phyloP scores from a whole-genome alignment of 2,113 vertebrate species.

The Psittacula cyanocephala region DNA sequence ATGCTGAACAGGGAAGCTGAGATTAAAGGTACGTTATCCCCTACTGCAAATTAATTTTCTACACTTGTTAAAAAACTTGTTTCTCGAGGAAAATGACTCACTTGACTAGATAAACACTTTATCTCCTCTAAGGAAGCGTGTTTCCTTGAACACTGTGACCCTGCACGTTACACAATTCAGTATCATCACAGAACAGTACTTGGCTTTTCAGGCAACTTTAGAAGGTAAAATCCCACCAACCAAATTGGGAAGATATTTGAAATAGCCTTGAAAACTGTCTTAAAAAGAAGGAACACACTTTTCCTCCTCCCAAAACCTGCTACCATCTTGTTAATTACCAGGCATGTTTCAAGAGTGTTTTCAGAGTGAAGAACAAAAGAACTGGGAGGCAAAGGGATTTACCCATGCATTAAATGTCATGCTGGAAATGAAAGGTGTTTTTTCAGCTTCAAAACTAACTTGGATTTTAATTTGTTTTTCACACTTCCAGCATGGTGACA shows the following conservation, averaged over 20 bases:
- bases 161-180: background rate
- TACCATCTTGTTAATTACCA: background rate
- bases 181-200: conserved; percentile 44
- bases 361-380: background rate
- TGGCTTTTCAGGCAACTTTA: background rate
- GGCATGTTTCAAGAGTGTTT: background rate
- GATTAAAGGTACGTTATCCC: conserved; percentile 58
- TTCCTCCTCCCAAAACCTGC: background rate
- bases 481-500: background rate
- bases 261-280: background rate
- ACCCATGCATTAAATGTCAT: background rate
- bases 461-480: background rate
- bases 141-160: conserved; percentile 9
- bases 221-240: conserved; percentile 1
- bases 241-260: background rate
- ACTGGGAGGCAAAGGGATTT: background rate
- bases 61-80: conserved; percentile 60
- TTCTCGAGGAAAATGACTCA: conserved; percentile 49
- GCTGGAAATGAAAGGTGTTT: background rate
- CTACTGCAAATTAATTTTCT: conserved; percentile 71
- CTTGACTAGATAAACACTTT: conserved; percentile 50
- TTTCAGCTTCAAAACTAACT: background rate
- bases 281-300: background rate
- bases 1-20: conserved; percentile 60
- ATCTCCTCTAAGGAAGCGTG: background rate